These are phyloP conservation scores for Lichenostomus cassidix DNA, from an alignment of 2,113 vertebrate species.

Conservation along the genomic window DNA sequence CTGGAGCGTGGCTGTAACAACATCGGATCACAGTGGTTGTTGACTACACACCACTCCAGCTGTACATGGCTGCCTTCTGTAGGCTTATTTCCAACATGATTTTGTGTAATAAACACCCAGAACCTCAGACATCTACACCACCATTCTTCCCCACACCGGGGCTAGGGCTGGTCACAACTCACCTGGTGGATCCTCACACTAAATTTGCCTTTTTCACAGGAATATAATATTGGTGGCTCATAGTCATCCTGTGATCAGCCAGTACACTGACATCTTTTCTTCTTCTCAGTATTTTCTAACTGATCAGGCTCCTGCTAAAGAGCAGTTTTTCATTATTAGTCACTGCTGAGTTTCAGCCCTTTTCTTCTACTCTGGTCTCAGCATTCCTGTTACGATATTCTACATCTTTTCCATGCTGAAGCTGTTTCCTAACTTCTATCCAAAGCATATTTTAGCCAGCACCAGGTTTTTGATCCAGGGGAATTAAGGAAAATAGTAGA, in stretches of 20 bases:
- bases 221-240: neutral
- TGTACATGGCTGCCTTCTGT: neutral
- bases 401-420: neutral
- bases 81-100: neutral
- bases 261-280: neutral
- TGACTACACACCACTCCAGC: neutral
- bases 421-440: neutral
- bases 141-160: neutral
- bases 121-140: accelerated
- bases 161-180: neutral
- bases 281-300: slow-evolving; percentile 59
- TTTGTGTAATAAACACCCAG: neutral
- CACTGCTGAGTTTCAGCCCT: neutral
- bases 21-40: neutral
- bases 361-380: neutral
- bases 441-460: neutral
- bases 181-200: neutral
- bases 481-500: neutral
- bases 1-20: neutral
- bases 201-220: neutral
- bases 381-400: neutral
- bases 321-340: slow-evolving; percentile 25
- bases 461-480: neutral
- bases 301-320: neutral
- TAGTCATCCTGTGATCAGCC: slow-evolving; percentile 42